Base-by-base conservation (phyloP, 2,113 vertebrate genomes). In the Lipophrys pholis region DNA sequence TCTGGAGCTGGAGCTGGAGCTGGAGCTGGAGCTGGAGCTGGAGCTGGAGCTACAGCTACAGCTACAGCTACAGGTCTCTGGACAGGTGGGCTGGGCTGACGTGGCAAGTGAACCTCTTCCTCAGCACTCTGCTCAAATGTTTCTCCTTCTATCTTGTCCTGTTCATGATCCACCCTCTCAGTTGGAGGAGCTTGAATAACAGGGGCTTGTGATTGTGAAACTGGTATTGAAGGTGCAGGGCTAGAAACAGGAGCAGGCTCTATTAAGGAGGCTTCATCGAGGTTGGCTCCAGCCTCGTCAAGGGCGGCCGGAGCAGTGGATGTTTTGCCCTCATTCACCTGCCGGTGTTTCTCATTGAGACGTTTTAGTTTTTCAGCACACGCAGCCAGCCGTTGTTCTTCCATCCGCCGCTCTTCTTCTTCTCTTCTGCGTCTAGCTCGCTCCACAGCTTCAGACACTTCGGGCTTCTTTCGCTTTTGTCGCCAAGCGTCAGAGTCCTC, bases 311-410 rank as follows among this genome's bases (percentile, higher is more conserved):
- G 85, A 16, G 77, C 17, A 11, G 71, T 21, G 42, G 72, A 38
- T 15, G 91, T 50, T 69, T 85, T 84, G 55, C 35, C 38, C 55
- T 93, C 91, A 14, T 57, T 53, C 7, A 84, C 40, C 3, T 81
- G 85, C 2, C 95, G 94, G n/a, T 96, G 95, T 89, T 99, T 99
- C 83, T 99, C 98, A 46, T 99, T 96, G 66, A 99, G 92, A 17
- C 94, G 94, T 84, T 99, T 99, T 0, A 99, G 91, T 82, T 99
- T 99, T 82, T 98, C 97, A 1, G 97, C 97, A 83, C 98, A 99
- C 0, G 97, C 98, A 6, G 98, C 97, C 69, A 99, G 96, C 40
- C 98, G 92, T 63, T 98, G 97, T 52, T 99, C 97, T 57, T 99
- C 97, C 98, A 99, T 99, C 21, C 96, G 93, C n/a, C 96, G 93